These are phyloP conservation scores for Petromus typicus DNA, from an alignment of 2,113 vertebrate genomes.

Conservation along the genomic window DNA sequence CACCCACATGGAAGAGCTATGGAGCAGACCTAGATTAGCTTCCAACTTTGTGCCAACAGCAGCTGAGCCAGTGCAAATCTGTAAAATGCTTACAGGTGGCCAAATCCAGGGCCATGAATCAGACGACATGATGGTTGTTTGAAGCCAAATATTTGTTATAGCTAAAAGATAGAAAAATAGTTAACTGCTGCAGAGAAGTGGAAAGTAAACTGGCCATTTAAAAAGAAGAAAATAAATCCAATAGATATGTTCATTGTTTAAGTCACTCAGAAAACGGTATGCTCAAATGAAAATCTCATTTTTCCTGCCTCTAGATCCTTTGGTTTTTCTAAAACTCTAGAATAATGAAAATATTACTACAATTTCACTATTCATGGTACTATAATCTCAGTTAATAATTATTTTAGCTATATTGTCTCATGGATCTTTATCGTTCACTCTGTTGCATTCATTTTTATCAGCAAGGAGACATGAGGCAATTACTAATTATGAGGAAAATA, in stretches of 20 bases:
- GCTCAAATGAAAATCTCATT: background rate
- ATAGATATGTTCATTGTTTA: background rate
- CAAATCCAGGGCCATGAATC: background rate
- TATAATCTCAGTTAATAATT: background rate
- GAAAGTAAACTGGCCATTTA: background rate
- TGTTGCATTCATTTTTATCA: background rate
- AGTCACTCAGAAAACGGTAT: constrained; percentile 32
- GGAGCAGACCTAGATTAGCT: background rate
- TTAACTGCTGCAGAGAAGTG: background rate
- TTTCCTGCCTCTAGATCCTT: background rate
- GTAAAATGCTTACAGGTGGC: background rate
- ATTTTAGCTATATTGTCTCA: background rate
- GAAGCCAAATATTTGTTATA: background rate
- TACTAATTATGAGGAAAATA: constrained; percentile 16
- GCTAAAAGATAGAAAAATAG: background rate
- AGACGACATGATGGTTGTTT: background rate
- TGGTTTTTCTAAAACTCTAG: constrained; percentile 19
- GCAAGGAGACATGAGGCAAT: background rate
- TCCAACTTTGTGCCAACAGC: background rate
- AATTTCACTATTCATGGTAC: background rate
- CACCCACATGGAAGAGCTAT: background rate
- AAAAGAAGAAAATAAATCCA: background rate
- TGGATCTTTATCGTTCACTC: background rate
- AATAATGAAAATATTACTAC: background rate
- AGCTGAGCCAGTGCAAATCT: background rate